phyloP scores from a whole-genome alignment of 2,797 vertebrate genomes.

The Alca torda region DNA sequence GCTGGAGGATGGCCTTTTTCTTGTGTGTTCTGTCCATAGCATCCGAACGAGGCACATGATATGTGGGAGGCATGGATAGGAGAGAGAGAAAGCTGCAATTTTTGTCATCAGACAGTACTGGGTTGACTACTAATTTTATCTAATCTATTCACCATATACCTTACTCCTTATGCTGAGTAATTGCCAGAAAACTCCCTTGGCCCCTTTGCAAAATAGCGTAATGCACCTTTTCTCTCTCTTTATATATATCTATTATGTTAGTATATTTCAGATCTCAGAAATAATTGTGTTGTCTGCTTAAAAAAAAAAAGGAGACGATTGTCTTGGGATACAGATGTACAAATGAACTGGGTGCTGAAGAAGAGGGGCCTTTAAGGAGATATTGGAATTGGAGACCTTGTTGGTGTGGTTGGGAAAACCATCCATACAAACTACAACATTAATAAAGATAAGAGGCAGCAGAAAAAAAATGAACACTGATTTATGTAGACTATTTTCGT shows the following conservation, averaged over 20 bases:
- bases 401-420: neutral
- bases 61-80: constrained; percentile 22
- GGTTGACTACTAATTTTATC: constrained; percentile 47
- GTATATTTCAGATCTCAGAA: neutral
- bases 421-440: neutral
- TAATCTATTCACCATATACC: constrained; percentile 32
- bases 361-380: neutral
- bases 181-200: constrained; percentile 32
- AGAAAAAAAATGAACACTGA: neutral
- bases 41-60: constrained; percentile 27
- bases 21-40: constrained; percentile 1
- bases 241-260: neutral
- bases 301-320: neutral
- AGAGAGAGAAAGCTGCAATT: constrained; percentile 45
- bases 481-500: neutral
- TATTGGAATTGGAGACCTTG: neutral
- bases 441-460: neutral
- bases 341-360: neutral
- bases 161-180: neutral
- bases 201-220: neutral
- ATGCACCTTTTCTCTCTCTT: neutral
- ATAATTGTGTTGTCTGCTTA: neutral
- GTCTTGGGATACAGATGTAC: neutral
- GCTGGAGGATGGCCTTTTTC: neutral
- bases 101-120: constrained; percentile 33